phyloP scores from a whole-genome alignment of 2,797 vertebrate genomes.

The Pempheris klunzingeri region DNA sequence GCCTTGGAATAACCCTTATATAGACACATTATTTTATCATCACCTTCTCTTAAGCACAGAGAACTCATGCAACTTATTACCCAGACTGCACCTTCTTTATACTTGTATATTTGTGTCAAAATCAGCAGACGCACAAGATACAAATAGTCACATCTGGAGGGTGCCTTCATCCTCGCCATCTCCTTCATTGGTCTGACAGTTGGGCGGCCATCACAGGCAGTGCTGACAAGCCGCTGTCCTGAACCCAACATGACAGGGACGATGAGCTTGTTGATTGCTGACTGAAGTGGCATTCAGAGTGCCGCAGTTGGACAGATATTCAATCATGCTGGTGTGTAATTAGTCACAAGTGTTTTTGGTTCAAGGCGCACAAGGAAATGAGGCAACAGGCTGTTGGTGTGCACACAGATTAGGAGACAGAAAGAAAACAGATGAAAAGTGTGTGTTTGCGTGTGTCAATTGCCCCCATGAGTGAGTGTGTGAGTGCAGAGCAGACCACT shows the following conservation, averaged over 20 bases:
- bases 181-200: constrained; percentile 35
- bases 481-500: constrained; percentile 20
- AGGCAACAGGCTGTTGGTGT: constrained; percentile 23
- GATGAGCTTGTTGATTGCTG: constrained; percentile 34
- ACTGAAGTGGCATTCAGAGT: constrained; percentile 39
- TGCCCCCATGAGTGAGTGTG: background rate
- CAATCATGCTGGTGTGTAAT: constrained; percentile 34
- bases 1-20: too few relatives aligned
- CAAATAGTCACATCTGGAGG: constrained; percentile 34
- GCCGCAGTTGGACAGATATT: constrained; percentile 24
- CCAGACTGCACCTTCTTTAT: background rate
- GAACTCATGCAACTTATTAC: background rate
- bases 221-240: constrained; percentile 23
- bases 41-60: too few relatives aligned
- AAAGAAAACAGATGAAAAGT: background rate
- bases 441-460: constrained; percentile 22
- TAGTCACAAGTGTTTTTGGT: background rate
- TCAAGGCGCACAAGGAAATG: background rate
- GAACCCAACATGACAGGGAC: background rate
- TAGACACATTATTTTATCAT: too few relatives aligned
- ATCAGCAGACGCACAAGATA: background rate
- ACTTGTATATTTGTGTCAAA: constrained; percentile 5
- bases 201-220: constrained; percentile 21
- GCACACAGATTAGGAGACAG: background rate
- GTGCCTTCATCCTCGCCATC: constrained; percentile 12